Conservation (phyloP, 2,113 vertebrate species). For the Spheniscus mendiculus region DNA sequence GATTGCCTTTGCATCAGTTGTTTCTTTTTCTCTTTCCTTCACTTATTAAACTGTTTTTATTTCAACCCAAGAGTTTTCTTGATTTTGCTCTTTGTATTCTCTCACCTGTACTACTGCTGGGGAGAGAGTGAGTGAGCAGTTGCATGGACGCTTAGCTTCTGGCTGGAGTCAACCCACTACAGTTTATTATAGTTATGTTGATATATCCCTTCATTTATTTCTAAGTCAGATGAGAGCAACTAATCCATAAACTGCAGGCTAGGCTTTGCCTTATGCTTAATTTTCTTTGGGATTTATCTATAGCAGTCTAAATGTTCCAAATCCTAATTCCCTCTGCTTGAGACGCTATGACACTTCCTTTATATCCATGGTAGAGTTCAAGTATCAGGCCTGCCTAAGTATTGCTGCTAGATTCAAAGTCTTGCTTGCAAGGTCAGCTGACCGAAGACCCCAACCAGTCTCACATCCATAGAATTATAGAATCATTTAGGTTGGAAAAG, state of each 20-base stretch:
- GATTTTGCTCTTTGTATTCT: background rate
- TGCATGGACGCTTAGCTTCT: background rate
- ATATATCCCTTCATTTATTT: background rate
- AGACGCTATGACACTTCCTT: background rate
- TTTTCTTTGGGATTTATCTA: background rate
- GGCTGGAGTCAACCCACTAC: background rate
- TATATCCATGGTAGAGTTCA: background rate
- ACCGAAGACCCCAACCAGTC: background rate
- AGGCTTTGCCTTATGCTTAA: background rate
- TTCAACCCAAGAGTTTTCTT: background rate
- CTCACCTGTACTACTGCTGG: background rate
- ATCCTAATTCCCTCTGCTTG: background rate
- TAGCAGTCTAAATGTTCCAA: background rate
- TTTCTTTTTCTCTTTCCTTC: background rate
- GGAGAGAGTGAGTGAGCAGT: background rate
- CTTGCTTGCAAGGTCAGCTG: background rate
- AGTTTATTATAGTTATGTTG: background rate
- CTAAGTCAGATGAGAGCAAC: background rate
- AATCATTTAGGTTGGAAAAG: background rate
- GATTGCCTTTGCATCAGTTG: background rate
- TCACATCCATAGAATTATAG: background rate
- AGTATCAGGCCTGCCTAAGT: background rate
- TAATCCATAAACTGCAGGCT: background rate
- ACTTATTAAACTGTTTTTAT: background rate
- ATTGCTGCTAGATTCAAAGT: background rate